Evolutionary conservation across 2,888 invertebrate species (phyloP).

Genomic region (Brenthis daphne): DNA sequence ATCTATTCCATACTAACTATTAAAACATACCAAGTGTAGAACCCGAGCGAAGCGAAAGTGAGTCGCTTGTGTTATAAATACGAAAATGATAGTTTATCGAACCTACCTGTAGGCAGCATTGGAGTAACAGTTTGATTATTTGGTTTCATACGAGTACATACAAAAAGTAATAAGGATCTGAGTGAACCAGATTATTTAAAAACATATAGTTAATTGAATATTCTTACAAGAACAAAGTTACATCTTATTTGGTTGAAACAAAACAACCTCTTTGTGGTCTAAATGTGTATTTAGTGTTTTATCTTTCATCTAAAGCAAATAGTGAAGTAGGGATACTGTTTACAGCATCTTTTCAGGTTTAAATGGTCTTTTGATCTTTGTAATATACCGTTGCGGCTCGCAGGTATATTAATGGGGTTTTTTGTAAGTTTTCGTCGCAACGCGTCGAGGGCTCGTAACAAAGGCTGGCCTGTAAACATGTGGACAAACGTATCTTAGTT

Average conservation of each 20-base stretch:
- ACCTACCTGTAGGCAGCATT: no score
- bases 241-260: neutral
- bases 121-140: no score
- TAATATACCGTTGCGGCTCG: neutral
- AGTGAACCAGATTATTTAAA: no score
- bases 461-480: conserved; percentile 21
- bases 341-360: conserved; percentile 9
- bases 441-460: conserved; percentile 6
- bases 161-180: no score
- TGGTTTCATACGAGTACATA: no score
- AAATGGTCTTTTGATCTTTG: conserved; percentile 9
- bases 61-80: no score
- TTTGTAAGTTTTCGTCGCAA: conserved; percentile 3
- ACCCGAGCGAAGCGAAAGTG: no score
- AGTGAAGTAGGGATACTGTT: neutral
- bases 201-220: no score
- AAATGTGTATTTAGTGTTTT: neutral
- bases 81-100: no score
- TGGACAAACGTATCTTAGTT: conserved; percentile 15
- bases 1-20: no score
- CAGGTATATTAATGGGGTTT: neutral
- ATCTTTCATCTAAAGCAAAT: neutral
- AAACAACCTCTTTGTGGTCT: neutral
- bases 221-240: no score
- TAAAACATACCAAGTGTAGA: no score